Conservation (phyloP, 2,888 invertebrate genomes). For the Coelinius sp. region DNA sequence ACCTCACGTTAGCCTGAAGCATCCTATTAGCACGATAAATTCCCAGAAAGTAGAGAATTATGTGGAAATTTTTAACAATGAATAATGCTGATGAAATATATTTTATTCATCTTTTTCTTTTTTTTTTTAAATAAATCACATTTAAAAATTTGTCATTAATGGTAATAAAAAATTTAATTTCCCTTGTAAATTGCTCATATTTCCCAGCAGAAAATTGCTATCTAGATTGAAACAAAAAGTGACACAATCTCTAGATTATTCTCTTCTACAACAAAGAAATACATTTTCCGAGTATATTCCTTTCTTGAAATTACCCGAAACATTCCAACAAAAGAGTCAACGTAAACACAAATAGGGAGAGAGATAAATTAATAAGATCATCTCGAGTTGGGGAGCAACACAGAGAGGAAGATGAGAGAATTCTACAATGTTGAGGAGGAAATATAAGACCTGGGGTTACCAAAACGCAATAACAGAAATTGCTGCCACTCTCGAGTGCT, state of each 20-base stretch:
- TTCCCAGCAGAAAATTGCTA: background rate
- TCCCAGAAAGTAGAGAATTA: background rate
- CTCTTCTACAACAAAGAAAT: background rate
- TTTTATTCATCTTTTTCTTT: background rate
- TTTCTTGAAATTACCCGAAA: background rate
- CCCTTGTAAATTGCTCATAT: background rate
- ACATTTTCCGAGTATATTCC: background rate
- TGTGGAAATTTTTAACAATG: background rate
- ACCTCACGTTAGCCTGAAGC: constrained; percentile 20
- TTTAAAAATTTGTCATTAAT: no score
- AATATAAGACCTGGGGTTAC: background rate
- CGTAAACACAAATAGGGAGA: background rate
- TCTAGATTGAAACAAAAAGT: background rate
- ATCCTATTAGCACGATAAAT: constrained; percentile 10
- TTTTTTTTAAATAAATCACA: background rate
- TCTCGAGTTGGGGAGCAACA: background rate
- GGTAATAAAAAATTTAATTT: background rate
- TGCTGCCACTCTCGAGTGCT: constrained; percentile 12
- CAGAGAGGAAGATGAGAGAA: background rate
- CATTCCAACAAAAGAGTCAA: background rate
- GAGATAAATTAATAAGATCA: constrained; percentile 4
- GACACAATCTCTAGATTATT: background rate
- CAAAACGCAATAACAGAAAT: constrained; percentile 33
- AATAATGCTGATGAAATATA: background rate
- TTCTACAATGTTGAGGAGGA: background rate